Evolutionary conservation across 2,888 invertebrate genomes (phyloP), one percentile per base, ranked within the genome.

Genomic region (Chesias legatella): DNA sequence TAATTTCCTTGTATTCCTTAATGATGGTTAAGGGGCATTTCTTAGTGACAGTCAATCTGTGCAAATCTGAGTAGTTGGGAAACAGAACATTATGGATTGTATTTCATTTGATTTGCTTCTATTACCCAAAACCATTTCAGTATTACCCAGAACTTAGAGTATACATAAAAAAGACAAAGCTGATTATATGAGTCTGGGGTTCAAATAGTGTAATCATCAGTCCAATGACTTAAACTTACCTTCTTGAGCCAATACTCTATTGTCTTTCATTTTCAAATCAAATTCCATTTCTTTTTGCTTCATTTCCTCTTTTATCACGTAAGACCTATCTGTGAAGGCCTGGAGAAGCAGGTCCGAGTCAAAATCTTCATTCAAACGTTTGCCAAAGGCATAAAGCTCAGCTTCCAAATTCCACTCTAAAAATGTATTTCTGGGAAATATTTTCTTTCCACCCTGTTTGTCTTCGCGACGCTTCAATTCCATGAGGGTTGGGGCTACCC

Each of bases 331-430:
- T 25, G 93, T 94, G 43, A 98, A 93, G 0, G 97, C 97, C 61
- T 90, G 90, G 37, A 92, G 90, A 17, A 98, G 76, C 8, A 94
- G 72, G 10, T 90, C 84, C 0, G 90, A 78, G 44, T 95, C 89
- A 63, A 98, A 95, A 3, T 94, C 90, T 84, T 98, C 98, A 11
- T 93, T 91, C 8, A 98, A 81, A 13, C 98, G 90, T 64, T 93
- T 93, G 6, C 93, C 94, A 86, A 98, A 98, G 0, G 98, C 95
- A 81, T 90, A 97, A 1, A 98, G 51, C 82, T 98, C 98, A 0
- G 95, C 91, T 58, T 94, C 92, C 58, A 95, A 92, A 69, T 97
- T 98, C 98, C 98, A 96, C 63, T 94, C 95, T n/a, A 93, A 56
- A 65, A 89, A 94, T 6, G 90, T 88, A 13, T 91, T 93, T 48